Percentiles rank a stretch among this genome's conserved stretches.
Evolutionary conservation across 53 echinoderm and acorn worm genomes (phyloP).

Genomic region (Temnopleurus reevesii): DNA sequence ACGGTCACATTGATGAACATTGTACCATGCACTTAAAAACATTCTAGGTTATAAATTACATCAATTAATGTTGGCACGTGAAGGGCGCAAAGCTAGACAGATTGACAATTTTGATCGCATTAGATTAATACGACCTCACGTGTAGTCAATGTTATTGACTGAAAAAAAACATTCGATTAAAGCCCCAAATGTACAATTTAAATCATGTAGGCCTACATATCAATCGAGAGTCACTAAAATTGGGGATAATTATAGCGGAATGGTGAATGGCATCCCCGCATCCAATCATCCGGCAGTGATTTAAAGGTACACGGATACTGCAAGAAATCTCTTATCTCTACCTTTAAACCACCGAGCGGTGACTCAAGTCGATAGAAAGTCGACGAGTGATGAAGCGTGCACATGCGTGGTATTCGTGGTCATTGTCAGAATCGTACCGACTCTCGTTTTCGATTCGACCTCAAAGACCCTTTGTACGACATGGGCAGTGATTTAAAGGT

Average conservation of each 20-base stretch:
- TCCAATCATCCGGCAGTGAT: no score
- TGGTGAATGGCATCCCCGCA: no score
- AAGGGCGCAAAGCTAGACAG: conserved; percentile 10
- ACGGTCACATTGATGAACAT: no score
- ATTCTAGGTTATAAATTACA: neutral
- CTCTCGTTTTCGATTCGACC: neutral
- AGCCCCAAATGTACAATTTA: no score
- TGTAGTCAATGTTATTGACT: no score
- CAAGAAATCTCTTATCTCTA: neutral
- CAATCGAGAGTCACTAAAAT: no score
- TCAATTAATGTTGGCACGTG: neutral
- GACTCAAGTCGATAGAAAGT: neutral
- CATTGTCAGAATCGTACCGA: neutral
- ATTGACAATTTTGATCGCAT: neutral
- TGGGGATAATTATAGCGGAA: no score
- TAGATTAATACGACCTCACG: neutral
- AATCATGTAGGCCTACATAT: no score
- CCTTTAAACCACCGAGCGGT: conserved; percentile 5
- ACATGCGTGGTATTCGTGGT: neutral
- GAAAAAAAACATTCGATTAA: neutral
- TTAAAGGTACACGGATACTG: no score
- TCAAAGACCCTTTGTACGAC: neutral
- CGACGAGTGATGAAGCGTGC: neutral
- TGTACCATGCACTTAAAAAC: no score
- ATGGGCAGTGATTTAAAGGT: no score